Percentiles rank a stretch among this genome's conserved stretches.
phyloP scores from a whole-genome alignment of 2,888 invertebrate species.

The Ligdia adustata region DNA sequence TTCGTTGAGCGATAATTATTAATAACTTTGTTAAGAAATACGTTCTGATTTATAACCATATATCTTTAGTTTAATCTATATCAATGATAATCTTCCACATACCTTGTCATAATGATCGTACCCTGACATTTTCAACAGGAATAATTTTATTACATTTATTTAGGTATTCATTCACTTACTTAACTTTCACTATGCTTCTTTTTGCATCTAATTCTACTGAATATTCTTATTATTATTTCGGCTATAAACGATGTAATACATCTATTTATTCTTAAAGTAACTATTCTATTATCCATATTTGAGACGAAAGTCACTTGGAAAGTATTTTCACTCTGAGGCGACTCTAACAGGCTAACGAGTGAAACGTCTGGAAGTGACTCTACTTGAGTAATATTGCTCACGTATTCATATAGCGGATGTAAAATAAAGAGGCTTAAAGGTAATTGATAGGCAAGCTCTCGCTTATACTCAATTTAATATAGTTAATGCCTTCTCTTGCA shows the following conservation, averaged over 20 bases:
- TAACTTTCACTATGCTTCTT: no score
- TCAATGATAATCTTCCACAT: no score
- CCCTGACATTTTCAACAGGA: no score
- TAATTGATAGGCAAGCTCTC: conserved; percentile 38
- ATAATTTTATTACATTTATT: no score
- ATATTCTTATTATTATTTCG: no score
- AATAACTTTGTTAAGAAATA: conserved; percentile 35
- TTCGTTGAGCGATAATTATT: conserved; percentile 53
- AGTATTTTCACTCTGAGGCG: neutral
- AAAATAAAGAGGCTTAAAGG: conserved; percentile 37
- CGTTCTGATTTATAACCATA: neutral
- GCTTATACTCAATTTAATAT: conserved; percentile 34
- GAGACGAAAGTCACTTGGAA: neutral
- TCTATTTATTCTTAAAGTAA: no score
- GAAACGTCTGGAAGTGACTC: conserved; percentile 14
- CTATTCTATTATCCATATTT: no score
- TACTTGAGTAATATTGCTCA: conserved; percentile 20
- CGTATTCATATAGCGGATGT: conserved; percentile 32
- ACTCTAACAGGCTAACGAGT: neutral
- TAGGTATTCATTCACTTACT: no score
- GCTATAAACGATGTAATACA: no score
- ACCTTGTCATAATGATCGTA: no score
- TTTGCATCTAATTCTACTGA: no score
- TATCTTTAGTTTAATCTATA: no score
- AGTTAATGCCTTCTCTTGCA: conserved; percentile 28